Evolutionary conservation across 1,140 invertebrate species (phyloP), one percentile per base, ranked within the genome.

Genomic region (Thrips palmi): DNA sequence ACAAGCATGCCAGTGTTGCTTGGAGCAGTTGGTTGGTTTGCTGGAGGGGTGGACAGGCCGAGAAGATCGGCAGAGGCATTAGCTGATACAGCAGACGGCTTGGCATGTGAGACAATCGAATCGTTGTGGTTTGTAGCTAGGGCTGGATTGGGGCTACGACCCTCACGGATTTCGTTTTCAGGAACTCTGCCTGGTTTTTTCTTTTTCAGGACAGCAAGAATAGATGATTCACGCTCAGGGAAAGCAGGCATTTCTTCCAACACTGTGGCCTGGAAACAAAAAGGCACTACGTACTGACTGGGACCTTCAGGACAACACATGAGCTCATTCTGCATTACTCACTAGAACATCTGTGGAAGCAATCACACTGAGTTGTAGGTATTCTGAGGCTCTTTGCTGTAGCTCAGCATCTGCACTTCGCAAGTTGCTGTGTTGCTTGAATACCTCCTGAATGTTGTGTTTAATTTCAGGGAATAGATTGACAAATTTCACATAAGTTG

Each of bases 221-320:
- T 91, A 2, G 89, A 97, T 33, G 91, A 97, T 64, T 99, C 94
- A 50, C 93, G 71, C 63, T 99, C 96, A 2, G 94, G 89, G 63
- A 98, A 99, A 32, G 94, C 92, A 34, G 96, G 96, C 96, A 99
- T 99, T 68, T 98, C 94, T 69, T 99, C 96, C 35, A 99, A 64
- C 37, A 99, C 93, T 32, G 91, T 97, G 4, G 92, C 92, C 70
- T 80, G 47, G 6, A 18, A n/a, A 39, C 25, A 28, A 22, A 19
- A 24, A 27, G 8, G 10, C 31, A 2, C 3, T 3, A 33, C 18
- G 21, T 34, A 14, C 8, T 37, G n/a, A 37, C 14, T 31, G 4
- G 20, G 23, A 25, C 22, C 6, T n/a, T n/a, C 24, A 27, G 7
- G 24, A 40, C n/a, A n/a, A n/a, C n/a, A n/a, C n/a, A n/a, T n/a